Evolutionary conservation across 2,113 vertebrate species (phyloP).

Genomic region (Seriola dumerili): DNA sequence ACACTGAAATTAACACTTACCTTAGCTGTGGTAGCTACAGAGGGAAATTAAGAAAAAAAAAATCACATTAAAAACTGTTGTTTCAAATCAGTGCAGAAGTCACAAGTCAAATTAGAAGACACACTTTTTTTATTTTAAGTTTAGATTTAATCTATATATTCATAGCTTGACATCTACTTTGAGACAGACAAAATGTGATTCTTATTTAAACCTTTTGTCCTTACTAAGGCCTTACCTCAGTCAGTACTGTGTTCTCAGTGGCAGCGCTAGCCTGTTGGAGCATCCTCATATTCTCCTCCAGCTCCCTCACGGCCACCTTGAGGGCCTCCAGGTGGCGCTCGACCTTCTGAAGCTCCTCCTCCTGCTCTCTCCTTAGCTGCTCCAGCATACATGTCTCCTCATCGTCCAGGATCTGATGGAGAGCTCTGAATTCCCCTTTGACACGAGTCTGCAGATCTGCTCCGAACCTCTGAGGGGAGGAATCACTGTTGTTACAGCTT

Average conservation of each 20-base stretch:
- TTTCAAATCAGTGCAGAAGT: background rate
- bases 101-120: too few species aligned
- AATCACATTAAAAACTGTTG: constrained; percentile 29
- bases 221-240: constrained; percentile 77
- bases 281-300: constrained; percentile 75
- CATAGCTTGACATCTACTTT: background rate
- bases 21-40: constrained; percentile 78
- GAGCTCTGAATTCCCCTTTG: constrained; percentile 83
- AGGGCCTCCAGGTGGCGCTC: constrained; percentile 71
- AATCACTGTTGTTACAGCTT: background rate
- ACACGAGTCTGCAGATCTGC: constrained; percentile 83
- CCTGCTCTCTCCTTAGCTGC: constrained; percentile 81
- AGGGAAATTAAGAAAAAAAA: constrained; percentile 27
- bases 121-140: background rate
- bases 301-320: constrained; percentile 69
- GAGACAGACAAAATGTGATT: background rate
- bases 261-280: constrained; percentile 69
- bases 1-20: constrained; percentile 64
- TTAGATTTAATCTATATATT: background rate
- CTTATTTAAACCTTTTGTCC: background rate
- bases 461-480: constrained; percentile 59
- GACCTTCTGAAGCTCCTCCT: constrained; percentile 76
- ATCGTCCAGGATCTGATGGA: constrained; percentile 86
- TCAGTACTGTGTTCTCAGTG: constrained; percentile 50
- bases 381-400: constrained; percentile 84